phyloP scores from a whole-genome alignment of 2,113 vertebrate species.

The Malurus elegans region DNA sequence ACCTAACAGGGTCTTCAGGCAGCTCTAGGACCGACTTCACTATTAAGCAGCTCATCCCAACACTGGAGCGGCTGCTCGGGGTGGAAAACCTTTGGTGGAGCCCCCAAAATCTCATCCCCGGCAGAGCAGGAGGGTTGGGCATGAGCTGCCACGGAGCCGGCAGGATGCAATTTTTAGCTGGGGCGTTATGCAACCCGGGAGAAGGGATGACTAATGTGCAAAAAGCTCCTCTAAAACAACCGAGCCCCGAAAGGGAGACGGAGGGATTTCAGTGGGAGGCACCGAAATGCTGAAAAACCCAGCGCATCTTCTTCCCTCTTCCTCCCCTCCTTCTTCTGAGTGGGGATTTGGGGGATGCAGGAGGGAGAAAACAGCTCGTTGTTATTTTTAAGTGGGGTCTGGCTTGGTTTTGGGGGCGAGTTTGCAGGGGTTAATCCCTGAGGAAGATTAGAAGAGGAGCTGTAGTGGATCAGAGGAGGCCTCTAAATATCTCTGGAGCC shows the following conservation, averaged over 20 bases:
- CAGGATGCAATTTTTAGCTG: slow-evolving; percentile 72
- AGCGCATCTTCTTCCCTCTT: background rate
- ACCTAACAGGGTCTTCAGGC: background rate
- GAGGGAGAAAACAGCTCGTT: background rate
- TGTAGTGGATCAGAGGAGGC: background rate
- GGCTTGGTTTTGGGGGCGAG: background rate
- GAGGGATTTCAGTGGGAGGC: slow-evolving; percentile 54
- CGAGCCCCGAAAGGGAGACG: slow-evolving; percentile 31
- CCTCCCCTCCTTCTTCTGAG: background rate
- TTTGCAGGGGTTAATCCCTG: background rate
- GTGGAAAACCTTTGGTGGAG: background rate
- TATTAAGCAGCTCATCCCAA: background rate
- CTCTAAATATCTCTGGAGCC: background rate
- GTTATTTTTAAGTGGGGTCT: background rate
- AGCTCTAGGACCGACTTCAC: background rate
- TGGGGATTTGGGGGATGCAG: background rate
- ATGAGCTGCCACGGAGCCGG: slow-evolving; percentile 55
- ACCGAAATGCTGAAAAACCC: slow-evolving; percentile 30
- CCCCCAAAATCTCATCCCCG: background rate
- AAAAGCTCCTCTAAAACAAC: slow-evolving; percentile 42
- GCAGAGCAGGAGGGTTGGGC: background rate
- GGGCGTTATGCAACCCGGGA: slow-evolving; percentile 69
- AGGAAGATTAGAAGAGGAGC: background rate
- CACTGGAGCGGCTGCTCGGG: rapidly evolving
- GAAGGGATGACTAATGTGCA: slow-evolving; percentile 65